Conservation (phyloP, 2,888 invertebrate genomes). For the Minunthozetes semirufus region DNA sequence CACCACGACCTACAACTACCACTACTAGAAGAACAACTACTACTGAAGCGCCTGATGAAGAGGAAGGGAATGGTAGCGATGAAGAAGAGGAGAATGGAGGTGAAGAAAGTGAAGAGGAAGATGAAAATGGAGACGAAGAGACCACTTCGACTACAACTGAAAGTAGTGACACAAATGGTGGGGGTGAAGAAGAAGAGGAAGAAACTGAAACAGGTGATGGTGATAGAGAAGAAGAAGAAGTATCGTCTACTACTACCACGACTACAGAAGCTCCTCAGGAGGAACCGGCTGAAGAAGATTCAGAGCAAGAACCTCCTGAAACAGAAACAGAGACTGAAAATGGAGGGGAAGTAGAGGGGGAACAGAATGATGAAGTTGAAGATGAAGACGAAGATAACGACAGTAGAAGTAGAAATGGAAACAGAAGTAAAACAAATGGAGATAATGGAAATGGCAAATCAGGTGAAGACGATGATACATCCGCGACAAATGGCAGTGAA, state of each 20-base stretch:
- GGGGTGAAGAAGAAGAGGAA: slow-evolving; percentile 22
- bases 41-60: slow-evolving; percentile 20
- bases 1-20: slow-evolving; percentile 28
- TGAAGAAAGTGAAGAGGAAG: background rate
- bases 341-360: background rate
- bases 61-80: background rate
- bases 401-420: background rate
- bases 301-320: background rate
- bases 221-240: background rate
- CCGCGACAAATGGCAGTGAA: background rate
- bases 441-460: too few species aligned
- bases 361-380: background rate
- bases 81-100: background rate
- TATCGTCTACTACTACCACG: background rate
- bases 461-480: background rate
- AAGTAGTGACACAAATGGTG: slow-evolving; percentile 8
- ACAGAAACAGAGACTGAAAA: background rate
- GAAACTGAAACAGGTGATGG: background rate
- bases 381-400: background rate
- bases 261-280: slow-evolving; percentile 15
- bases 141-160: background rate
- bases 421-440: background rate
- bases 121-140: background rate
- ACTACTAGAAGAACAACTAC: slow-evolving; percentile 22
- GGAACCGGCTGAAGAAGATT: background rate